Evolutionary conservation across 1,140 invertebrate genomes (phyloP), one percentile per base, ranked within the genome.

Genomic region (Dryas iulia): DNA sequence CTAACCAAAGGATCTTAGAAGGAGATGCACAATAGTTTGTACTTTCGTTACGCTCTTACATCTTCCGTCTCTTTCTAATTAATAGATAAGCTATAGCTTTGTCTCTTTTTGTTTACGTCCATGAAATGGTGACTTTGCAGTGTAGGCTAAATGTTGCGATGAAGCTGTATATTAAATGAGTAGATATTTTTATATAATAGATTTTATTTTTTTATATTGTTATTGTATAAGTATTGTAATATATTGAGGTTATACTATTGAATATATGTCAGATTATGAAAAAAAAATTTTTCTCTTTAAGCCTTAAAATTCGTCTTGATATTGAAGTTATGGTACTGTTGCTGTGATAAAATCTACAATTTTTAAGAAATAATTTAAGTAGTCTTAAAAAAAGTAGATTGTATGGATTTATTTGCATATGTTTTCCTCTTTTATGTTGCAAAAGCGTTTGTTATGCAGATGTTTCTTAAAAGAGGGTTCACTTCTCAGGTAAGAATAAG

Each of bases 101-200:
- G 82, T 91, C 89, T 82, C 87, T 72, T 67, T 89, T 89, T 89
- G 79, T 89, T 91, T 89, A 87, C 86, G 82, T 86, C 81, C 78
- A 84, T 81, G 84, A 86, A 88, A 86, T 78, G 75, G 79, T 83
- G 74, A 79, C 69, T 80, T 25, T 56, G 69, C 67, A 88, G 84
- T 86, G 84, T 74, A 89, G 66, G 76, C 56, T 53, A 66, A 76
- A 79, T 31, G 54, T 26, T 62, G n/a, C 47, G 75, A 77, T 71
- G 21, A 65, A 58, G 39, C 8, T 21, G 39, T 18, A 6, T 10
- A 18, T 47, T 18, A n/a, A n/a, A n/a, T n/a, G n/a, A n/a, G n/a
- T n/a, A n/a, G n/a, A n/a, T n/a, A n/a, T n/a, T n/a, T n/a, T n/a
- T n/a, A n/a, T n/a, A n/a, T n/a, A n/a, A n/a, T n/a, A n/a, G n/a